Conservation (phyloP, 2,797 vertebrate genomes). For the Coluber constrictor region DNA sequence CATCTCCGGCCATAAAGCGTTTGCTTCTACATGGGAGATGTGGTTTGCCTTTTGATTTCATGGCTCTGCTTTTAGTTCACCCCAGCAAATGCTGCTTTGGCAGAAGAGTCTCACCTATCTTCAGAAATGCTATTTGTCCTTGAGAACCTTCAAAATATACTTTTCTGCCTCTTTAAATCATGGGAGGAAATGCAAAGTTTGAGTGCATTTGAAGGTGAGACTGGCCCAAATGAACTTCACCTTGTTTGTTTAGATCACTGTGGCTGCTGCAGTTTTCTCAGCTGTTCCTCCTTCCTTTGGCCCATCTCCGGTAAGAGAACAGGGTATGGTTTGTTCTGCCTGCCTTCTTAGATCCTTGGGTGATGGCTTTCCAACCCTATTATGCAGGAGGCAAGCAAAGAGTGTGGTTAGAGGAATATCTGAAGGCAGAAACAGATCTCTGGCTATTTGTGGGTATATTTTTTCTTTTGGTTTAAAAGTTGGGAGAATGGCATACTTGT, state of each 20-base stretch:
- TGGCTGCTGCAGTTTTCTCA: constrained; percentile 47
- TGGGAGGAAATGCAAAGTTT: background rate
- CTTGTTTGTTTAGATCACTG: constrained; percentile 32
- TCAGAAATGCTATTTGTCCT: background rate
- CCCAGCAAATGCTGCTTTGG: background rate
- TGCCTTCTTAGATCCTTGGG: constrained; percentile 27
- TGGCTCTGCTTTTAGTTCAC: background rate
- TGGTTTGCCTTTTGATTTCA: background rate
- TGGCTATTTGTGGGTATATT: background rate
- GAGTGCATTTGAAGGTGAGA: constrained; percentile 3
- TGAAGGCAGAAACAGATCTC: constrained; percentile 8
- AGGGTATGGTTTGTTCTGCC: constrained; percentile 65
- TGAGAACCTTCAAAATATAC: background rate
- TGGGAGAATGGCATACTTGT: background rate
- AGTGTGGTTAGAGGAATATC: background rate
- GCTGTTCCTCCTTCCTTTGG: constrained; percentile 49
- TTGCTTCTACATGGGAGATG: background rate
- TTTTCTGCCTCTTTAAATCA: background rate
- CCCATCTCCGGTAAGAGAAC: constrained; percentile 41
- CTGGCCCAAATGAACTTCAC: constrained; percentile 21
- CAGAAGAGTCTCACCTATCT: background rate
- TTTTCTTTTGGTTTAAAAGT: background rate
- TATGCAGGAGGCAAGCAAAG: background rate
- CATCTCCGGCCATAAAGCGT: background rate
- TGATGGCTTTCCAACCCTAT: background rate